Conservation (phyloP, 2,888 invertebrate species). For the Andrena chrysosceles region DNA sequence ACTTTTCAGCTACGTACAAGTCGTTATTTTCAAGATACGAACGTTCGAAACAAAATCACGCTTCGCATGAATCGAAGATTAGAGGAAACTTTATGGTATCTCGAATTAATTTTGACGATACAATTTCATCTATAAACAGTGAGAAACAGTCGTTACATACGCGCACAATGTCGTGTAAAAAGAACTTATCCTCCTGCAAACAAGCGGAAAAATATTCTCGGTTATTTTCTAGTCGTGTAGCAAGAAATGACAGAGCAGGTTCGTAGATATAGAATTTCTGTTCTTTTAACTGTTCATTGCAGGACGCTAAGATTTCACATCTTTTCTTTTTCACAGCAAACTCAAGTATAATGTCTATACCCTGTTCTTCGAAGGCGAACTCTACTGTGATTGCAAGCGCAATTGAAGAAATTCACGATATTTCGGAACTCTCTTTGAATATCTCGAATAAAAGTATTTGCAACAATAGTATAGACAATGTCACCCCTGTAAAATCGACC, state of each 20-base stretch:
- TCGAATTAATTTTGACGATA: constrained; percentile 73
- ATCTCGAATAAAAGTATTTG: constrained; percentile 62
- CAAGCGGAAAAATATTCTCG: constrained; percentile 76
- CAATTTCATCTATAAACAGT: constrained; percentile 41
- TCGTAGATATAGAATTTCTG: constrained; percentile 7
- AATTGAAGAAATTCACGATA: constrained; percentile 64
- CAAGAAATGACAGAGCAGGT: constrained; percentile 58
- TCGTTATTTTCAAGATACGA: constrained; percentile 74
- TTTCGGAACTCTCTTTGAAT: constrained; percentile 68
- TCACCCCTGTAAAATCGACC: constrained; percentile 58
- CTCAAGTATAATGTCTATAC: constrained; percentile 69
- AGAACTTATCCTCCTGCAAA: constrained; percentile 50
- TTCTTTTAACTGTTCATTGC: background rate
- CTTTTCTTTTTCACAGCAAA: constrained; percentile 66
- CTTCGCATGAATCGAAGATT: constrained; percentile 50
- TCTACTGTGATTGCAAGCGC: constrained; percentile 71
- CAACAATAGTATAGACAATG: constrained; percentile 55
- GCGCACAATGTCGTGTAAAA: constrained; percentile 45
- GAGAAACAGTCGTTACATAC: constrained; percentile 44
- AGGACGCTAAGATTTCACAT: background rate
- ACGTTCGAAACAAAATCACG: constrained; percentile 52
- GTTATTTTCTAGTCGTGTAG: constrained; percentile 71
- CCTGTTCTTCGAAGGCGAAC: constrained; percentile 70
- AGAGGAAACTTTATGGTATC: constrained; percentile 67
- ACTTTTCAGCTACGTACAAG: constrained; percentile 67